Evolutionary conservation across 2,888 invertebrate species (phyloP).

Genomic region (Hartigia nigra): DNA sequence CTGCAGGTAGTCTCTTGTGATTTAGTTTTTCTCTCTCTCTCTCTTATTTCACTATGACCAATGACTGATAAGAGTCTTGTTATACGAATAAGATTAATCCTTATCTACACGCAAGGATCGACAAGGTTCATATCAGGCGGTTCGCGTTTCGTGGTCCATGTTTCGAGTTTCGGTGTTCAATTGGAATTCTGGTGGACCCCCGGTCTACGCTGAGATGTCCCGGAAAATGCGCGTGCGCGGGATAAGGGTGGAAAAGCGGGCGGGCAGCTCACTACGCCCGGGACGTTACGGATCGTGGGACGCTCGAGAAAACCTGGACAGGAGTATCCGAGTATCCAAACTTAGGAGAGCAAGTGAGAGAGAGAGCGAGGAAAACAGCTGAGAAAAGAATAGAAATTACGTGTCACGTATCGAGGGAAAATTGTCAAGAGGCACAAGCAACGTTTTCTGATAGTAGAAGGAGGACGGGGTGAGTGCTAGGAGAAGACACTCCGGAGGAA

Average conservation of each 20-base stretch:
- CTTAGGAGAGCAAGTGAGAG: not conserved
- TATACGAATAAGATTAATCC: not conserved
- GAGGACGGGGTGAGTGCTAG: not conserved
- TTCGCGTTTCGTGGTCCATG: not conserved
- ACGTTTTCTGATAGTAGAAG: not conserved
- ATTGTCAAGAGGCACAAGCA: constrained; percentile 17
- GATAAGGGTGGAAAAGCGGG: constrained; percentile 59
- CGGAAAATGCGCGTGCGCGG: constrained; percentile 56
- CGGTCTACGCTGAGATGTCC: constrained; percentile 24
- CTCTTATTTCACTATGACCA: not conserved
- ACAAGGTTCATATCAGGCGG: not conserved
- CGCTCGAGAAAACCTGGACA: constrained; percentile 31
- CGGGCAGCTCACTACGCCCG: constrained; percentile 64
- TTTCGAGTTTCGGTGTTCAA: constrained; percentile 6
- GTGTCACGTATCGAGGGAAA: constrained; percentile 13
- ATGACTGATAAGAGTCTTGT: not conserved
- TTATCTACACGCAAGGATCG: not conserved
- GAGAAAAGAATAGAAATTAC: constrained; percentile 23
- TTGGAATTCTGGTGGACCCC: constrained; percentile 4
- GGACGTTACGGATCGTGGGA: constrained; percentile 59
- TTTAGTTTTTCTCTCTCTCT: not conserved
- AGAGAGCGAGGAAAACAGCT: not conserved
- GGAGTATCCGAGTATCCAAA: constrained; percentile 19
- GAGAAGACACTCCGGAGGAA: not conserved
- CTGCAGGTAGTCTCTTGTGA: not conserved